Conservation (phyloP, 2,113 vertebrate genomes). For the Mustelus asterias region DNA sequence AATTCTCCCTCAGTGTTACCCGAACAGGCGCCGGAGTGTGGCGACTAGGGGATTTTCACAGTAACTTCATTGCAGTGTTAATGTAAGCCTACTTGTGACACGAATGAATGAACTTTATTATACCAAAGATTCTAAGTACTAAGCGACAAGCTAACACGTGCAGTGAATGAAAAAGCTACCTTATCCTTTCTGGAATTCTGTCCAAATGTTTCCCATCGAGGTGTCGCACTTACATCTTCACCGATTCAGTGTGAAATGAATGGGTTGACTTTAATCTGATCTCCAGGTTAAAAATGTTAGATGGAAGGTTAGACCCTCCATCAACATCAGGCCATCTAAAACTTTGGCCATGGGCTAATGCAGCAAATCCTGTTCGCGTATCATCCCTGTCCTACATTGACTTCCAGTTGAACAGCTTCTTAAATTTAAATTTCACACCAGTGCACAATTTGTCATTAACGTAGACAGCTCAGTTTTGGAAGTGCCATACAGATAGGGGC, state of each 20-base stretch:
- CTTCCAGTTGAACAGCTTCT: too few species aligned
- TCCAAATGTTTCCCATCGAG: neutral
- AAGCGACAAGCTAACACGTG: neutral
- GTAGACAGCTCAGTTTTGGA: neutral
- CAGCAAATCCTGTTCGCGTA: too few species aligned
- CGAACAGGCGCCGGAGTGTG: too few species aligned
- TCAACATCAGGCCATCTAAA: too few species aligned
- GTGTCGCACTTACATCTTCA: neutral
- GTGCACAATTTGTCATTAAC: neutral
- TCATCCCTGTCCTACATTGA: too few species aligned
- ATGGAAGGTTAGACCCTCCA: too few species aligned
- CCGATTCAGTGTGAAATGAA: neutral
- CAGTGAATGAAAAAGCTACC: neutral
- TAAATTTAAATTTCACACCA: neutral
- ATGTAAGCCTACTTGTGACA: too few species aligned
- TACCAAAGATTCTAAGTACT: neutral
- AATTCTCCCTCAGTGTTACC: too few species aligned
- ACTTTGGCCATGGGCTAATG: too few species aligned
- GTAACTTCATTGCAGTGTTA: too few species aligned
- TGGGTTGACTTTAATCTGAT: neutral
- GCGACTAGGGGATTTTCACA: too few species aligned
- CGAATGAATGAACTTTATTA: neutral
- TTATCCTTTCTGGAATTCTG: neutral
- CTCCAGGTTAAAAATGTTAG: too few species aligned
- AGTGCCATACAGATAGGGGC: neutral